These are phyloP conservation scores for Halcyon smyrnensis DNA, from an alignment of 2,797 vertebrate genomes.

Conservation along the genomic window DNA sequence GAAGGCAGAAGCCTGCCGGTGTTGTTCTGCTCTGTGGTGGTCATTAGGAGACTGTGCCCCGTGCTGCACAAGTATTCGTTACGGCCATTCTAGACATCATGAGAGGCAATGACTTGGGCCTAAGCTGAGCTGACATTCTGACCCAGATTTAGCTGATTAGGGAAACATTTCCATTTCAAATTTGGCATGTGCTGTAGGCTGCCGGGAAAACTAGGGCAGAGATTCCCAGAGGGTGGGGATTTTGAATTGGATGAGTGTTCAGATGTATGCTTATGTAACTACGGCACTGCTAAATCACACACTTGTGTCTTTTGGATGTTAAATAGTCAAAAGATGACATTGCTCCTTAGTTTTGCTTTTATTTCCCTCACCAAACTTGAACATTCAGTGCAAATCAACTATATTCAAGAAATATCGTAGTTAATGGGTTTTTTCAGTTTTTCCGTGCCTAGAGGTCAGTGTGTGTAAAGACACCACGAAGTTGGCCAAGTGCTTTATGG, in stretches of 20 bases:
- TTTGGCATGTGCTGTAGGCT: constrained; percentile 37
- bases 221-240: constrained; percentile 15
- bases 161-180: constrained; percentile 56
- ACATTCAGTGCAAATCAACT: neutral
- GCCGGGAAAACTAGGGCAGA: constrained; percentile 24
- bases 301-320: neutral
- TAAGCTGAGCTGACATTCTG: constrained; percentile 35
- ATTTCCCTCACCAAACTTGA: neutral
- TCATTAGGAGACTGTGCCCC: neutral
- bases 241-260: constrained; percentile 5
- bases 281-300: neutral
- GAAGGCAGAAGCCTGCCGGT: neutral
- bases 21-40: neutral
- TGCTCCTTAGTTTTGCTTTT: neutral
- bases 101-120: neutral
- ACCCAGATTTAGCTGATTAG: constrained; percentile 60
- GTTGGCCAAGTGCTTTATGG: neutral
- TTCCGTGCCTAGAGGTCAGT: neutral
- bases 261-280: constrained; percentile 26
- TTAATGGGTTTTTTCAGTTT: neutral
- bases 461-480: neutral
- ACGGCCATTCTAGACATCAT: neutral
- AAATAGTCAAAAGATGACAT: neutral
- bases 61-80: neutral
- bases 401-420: neutral